These are phyloP conservation scores for Pyrrhura leucotis DNA, from an alignment of 2,797 vertebrate species.

Conservation along the genomic window DNA sequence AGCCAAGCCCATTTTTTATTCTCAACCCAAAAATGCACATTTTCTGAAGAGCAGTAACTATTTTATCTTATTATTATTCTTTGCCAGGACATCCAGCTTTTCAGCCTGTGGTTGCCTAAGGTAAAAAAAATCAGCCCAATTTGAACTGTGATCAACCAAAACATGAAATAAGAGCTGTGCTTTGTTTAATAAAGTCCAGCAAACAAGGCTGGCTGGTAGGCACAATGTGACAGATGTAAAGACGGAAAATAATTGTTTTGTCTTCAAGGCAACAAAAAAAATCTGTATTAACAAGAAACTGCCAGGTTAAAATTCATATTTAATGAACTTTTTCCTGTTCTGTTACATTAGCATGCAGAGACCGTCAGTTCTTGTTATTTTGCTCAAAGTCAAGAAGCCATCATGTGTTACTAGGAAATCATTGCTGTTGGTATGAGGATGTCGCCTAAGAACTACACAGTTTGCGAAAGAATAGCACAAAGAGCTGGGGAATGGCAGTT, in stretches of 20 bases:
- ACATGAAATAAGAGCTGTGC: not conserved
- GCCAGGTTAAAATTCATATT: not conserved
- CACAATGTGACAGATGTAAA: not conserved
- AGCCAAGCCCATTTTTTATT: not conserved
- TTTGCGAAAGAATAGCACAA: not conserved
- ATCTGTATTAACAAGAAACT: not conserved
- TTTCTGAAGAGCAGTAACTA: not conserved
- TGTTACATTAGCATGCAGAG: not conserved
- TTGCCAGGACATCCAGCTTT: not conserved
- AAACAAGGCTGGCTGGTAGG: not conserved
- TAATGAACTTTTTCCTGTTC: not conserved
- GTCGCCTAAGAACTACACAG: not conserved
- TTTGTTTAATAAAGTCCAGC: constrained; percentile 34
- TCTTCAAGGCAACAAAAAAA: not conserved
- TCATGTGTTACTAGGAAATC: not conserved
- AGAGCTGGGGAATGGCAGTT: not conserved
- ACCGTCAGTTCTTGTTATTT: not conserved
- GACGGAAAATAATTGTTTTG: not conserved
- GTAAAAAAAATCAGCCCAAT: not conserved
- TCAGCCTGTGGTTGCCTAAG: not conserved
- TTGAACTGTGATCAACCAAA: constrained; percentile 8
- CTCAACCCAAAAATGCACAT: not conserved
- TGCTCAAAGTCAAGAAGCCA: not conserved
- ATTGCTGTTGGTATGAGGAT: not conserved
- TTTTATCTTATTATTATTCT: not conserved